Percentiles rank a stretch among this genome's conserved stretches.
Conservation (phyloP, 2,888 invertebrate genomes). For the Perdita meconis region DNA sequence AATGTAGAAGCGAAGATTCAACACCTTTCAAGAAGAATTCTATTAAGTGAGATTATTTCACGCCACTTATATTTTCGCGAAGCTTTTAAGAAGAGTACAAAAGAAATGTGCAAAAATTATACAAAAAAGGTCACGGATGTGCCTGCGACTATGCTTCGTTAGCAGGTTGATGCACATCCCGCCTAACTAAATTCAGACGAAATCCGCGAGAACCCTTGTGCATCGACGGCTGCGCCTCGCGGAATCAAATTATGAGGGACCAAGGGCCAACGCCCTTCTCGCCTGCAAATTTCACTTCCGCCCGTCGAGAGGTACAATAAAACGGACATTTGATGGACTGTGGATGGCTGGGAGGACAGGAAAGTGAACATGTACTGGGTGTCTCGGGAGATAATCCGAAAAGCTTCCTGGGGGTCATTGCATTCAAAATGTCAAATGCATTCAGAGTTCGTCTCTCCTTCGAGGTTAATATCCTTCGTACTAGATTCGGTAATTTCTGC, state of each 20-base stretch:
- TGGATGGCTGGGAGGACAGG: conserved; percentile 9
- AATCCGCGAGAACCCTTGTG: conserved; percentile 56
- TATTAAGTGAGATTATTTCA: conserved; percentile 1
- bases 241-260: conserved; percentile 72
- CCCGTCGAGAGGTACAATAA: conserved; percentile 63
- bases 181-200: conserved; percentile 55
- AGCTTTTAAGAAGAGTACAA: conserved; percentile 5
- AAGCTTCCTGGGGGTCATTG: background rate
- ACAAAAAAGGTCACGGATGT: conserved; percentile 32
- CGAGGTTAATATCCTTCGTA: too few species aligned
- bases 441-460: too few species aligned
- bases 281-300: conserved; percentile 68
- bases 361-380: conserved; percentile 1
- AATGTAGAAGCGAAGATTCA: background rate
- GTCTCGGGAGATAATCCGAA: conserved; percentile 5
- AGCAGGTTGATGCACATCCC: conserved; percentile 46
- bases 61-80: background rate
- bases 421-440: background rate
- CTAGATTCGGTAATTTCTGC: too few species aligned
- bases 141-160: conserved; percentile 29
- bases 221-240: conserved; percentile 52
- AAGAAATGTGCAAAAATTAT: too few species aligned
- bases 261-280: conserved; percentile 57
- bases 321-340: conserved; percentile 66
- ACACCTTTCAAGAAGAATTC: background rate